Base-by-base conservation (phyloP, 1,140 invertebrate species). In the Antheraea mylitta region DNA sequence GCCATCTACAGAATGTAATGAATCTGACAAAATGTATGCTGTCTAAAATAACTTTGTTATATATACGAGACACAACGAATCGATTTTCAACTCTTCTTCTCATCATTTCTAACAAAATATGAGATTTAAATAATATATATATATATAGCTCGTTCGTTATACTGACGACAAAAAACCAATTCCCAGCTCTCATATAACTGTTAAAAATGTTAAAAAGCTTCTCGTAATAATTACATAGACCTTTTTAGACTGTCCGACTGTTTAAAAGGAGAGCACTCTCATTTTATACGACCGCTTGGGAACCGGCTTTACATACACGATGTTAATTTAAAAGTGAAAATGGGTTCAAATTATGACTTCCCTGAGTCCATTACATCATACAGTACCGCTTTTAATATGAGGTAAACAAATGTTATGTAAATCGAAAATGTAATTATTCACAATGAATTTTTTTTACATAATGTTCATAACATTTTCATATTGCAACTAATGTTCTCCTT, bases 121-220 rank as follows among this genome's bases (percentile, higher is more conserved):
- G 22, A 30, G 22, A 30, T 30, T 30, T 30, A 30, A 30, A 30
- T 1, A 30, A 30, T 53, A 53, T 11, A 53, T 11, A 53, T 0
- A 16, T 66, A 66, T 30, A 30, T 30, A 37, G 37, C 36, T n/a
- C 36, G 19, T 66, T 37, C 59, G 37, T 19, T 13, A 30, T 65
- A 45, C 64, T 19, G 63, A 19, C 71, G 36, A 59, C 64, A 60
- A 19, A 67, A 73, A 73, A 67, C 71, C 68, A 64, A 61, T 73
- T 73, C 53, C 66, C 68, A 66, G 61, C 66, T 69, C 63, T 69
- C 64, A 45, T 73, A 64, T 67, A 73, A 60, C 71, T 64, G 67
- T 73, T 73, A 69, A 73, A 71, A 73, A 73, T 69, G 68, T 69
- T 69, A 69, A 73, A 73, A 73, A 67, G 71, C 68, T 65, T 60